A percentile compares a stretch with the other conserved stretches of the same genome.
phyloP scores from a whole-genome alignment of 1,140 invertebrate genomes.

The Papilio dardanus region DNA sequence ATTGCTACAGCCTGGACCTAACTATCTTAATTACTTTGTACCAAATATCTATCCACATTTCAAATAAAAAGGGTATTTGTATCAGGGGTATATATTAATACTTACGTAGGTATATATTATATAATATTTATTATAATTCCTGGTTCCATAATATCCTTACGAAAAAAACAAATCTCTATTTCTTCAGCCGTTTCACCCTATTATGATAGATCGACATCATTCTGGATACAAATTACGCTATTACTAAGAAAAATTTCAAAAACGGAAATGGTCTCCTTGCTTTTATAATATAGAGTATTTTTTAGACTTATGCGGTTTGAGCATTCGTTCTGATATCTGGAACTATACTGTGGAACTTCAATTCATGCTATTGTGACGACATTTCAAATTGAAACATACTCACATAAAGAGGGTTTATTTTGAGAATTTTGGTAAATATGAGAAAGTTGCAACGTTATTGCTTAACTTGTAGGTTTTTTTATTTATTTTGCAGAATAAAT shows the following conservation, averaged over 20 bases:
- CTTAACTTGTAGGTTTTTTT: too few relatives aligned
- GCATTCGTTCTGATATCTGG: not conserved
- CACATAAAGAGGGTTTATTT: too few relatives aligned
- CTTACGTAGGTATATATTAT: too few relatives aligned
- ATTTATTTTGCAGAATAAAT: too few relatives aligned
- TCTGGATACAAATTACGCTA: constrained; percentile 19
- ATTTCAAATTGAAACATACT: not conserved
- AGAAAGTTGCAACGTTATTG: too few relatives aligned
- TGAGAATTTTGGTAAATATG: too few relatives aligned
- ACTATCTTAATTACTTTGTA: not conserved
- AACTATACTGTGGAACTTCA: not conserved
- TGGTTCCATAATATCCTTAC: not conserved
- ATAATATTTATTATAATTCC: not conserved
- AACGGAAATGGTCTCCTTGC: not conserved
- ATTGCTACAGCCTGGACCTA: too few relatives aligned
- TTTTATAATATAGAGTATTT: not conserved
- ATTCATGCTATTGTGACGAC: not conserved
- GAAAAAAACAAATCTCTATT: not conserved
- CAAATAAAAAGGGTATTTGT: too few relatives aligned
- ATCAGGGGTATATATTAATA: too few relatives aligned
- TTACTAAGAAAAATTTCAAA: constrained; percentile 21
- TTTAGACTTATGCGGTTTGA: not conserved
- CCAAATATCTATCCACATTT: not conserved
- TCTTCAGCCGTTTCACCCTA: not conserved
- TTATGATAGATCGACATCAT: constrained; percentile 15